A percentile compares a stretch with the other conserved stretches of the same genome.
These are phyloP conservation scores for Heteropelma amictum DNA, from an alignment of 2,888 invertebrate species.

Conservation along the genomic window DNA sequence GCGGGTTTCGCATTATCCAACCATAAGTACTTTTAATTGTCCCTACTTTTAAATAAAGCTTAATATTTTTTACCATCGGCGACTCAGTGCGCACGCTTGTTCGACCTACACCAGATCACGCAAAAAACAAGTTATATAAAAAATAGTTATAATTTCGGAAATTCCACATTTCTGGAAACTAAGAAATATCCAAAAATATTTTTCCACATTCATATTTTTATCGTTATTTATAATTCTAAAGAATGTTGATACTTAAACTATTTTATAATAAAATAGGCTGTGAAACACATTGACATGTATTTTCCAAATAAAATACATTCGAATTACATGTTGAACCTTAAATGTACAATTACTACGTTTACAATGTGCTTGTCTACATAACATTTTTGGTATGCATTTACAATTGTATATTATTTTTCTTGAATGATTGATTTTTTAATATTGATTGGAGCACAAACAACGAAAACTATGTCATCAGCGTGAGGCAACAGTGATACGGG, in stretches of 20 bases:
- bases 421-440: conserved; percentile 38
- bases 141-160: too few relatives aligned
- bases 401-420: background rate
- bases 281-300: background rate
- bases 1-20: too few relatives aligned
- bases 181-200: background rate
- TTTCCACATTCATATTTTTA: background rate
- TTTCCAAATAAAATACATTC: background rate
- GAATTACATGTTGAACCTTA: background rate
- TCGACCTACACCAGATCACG: too few relatives aligned
- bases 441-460: conserved; percentile 44
- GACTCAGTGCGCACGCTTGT: too few relatives aligned
- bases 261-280: background rate
- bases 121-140: too few relatives aligned
- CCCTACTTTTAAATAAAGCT: too few relatives aligned
- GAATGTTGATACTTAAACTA: background rate
- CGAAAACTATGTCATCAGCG: conserved; percentile 31
- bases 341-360: background rate
- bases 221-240: background rate
- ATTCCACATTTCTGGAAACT: too few relatives aligned
- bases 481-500: conserved; percentile 34
- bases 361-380: background rate
- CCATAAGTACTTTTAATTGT: too few relatives aligned
- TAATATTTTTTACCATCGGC: too few relatives aligned
- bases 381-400: background rate